Evolutionary conservation across 2,113 vertebrate species (phyloP), one percentile per base, ranked within the genome.

Genomic region (Girardinichthys multiradiatus): DNA sequence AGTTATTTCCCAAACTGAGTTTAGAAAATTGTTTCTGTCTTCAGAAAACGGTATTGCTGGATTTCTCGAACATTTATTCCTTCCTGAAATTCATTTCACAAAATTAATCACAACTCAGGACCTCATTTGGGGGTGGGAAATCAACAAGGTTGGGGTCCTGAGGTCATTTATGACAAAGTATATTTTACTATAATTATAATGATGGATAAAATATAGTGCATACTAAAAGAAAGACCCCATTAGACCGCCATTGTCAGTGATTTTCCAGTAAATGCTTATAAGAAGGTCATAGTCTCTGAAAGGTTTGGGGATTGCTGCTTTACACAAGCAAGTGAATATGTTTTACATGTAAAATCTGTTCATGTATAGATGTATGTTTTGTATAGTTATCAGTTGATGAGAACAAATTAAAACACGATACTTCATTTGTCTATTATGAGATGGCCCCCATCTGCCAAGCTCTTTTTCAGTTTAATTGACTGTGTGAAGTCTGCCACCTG

Each of bases 401-500:
- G 37, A 54, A 54, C 48, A n/a, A 54, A 54, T 54, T n/a, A n/a
- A 54, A n/a, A 24, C 19, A 59, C 29, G 15, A 19, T 17, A 7
- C 17, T 3, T n/a, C 5, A 35, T 35, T n/a, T 35, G 31, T 35
- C 33, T 17, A 24, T 33, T 11, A 33, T 11, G 12, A 63, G 19
- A 45, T 4, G 26, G 26, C 73, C 66, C 61, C 17, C 54, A 42
- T 71, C 33, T 26, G 27, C 19, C 69, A 31, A 57, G 42, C 27
- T 4, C 51, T n/a, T n/a, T n/a, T n/a, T n/a, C 26, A 39, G 3
- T 59, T 64, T 66, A 13, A 15, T 33, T 70, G 27, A 13, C 51
- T 74, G 57, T 61, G 72, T 61, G 51, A 28, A 89, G 57, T 89
- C 78, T 84, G 85, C 90, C 92, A 89, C 60, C 92, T 93, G 64